Evolutionary conservation across 1,140 invertebrate genomes (phyloP).

Genomic region (Brachionus koreanus): DNA sequence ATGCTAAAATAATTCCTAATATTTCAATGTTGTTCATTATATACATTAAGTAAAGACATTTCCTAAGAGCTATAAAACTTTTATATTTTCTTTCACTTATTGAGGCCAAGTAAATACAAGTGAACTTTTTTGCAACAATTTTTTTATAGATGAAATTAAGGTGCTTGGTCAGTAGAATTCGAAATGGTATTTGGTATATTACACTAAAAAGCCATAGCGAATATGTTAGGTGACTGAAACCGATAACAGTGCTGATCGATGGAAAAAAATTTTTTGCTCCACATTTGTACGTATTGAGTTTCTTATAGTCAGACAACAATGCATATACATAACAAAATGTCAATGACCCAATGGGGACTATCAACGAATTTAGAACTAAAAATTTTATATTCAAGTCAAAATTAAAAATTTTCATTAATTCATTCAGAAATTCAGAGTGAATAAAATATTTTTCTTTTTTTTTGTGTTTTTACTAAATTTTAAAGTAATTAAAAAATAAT

Average conservation of each 20-base stretch:
- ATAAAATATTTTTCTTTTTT: neutral
- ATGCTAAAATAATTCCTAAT: neutral
- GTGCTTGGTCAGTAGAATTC: neutral
- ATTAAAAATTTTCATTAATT: constrained; percentile 12
- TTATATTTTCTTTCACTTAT: neutral
- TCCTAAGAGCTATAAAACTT: neutral
- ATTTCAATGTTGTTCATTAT: neutral
- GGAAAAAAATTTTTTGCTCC: constrained; percentile 15
- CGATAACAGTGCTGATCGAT: neutral
- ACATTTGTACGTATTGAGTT: neutral
- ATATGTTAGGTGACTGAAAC: neutral
- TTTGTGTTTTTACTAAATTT: neutral
- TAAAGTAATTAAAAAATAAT: neutral
- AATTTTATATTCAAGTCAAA: constrained; percentile 8
- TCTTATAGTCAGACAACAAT: neutral
- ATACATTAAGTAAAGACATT: neutral
- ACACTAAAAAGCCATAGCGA: neutral
- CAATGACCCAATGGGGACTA: neutral
- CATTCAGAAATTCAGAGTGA: neutral
- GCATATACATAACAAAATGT: neutral
- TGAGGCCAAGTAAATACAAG: neutral
- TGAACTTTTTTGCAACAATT: neutral
- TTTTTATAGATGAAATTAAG: neutral
- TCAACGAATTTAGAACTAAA: neutral
- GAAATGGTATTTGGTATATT: constrained; percentile 4